phyloP scores from a whole-genome alignment of 2,888 invertebrate genomes.

The Rhamphomyia laevipes region DNA sequence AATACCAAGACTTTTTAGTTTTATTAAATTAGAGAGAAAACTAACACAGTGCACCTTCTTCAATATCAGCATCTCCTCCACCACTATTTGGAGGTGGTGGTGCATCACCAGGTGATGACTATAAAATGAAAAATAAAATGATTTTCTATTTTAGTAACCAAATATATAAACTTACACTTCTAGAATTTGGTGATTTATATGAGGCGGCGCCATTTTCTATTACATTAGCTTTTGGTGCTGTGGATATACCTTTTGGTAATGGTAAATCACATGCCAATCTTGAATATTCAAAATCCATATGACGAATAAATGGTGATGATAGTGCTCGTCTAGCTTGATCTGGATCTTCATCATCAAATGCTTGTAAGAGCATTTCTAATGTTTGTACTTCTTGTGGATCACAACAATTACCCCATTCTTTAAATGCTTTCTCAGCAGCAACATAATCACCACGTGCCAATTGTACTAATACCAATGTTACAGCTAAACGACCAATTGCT shows the following conservation, averaged over 20 bases:
- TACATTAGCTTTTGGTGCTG: slow-evolving; percentile 47
- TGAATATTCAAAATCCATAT: slow-evolving; percentile 87
- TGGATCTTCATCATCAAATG: slow-evolving; percentile 78
- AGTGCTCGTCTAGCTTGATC: slow-evolving; percentile 65
- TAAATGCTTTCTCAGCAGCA: slow-evolving; percentile 88
- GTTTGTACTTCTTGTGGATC: slow-evolving; percentile 71
- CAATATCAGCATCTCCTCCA: not conserved
- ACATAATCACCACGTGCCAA: slow-evolving; percentile 84
- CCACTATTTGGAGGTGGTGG: not conserved
- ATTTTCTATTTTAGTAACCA: not conserved
- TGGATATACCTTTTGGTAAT: slow-evolving; percentile 48
- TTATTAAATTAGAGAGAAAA: not conserved
- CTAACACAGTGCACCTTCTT: slow-evolving; percentile 2
- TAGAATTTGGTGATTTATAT: slow-evolving; percentile 27
- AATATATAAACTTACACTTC: not conserved
- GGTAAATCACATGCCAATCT: slow-evolving; percentile 58
- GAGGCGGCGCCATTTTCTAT: slow-evolving; percentile 57
- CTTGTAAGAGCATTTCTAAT: slow-evolving; percentile 56
- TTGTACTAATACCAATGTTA: slow-evolving; percentile 82
- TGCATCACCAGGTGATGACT: not conserved
- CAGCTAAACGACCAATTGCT: slow-evolving; percentile 75
- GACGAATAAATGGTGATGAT: slow-evolving; percentile 72
- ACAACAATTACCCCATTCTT: slow-evolving; percentile 81
- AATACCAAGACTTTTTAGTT: too few species aligned
- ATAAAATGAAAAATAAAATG: not conserved